phyloP scores from a whole-genome alignment of 2,888 invertebrate genomes.

The Thumatha senex region DNA sequence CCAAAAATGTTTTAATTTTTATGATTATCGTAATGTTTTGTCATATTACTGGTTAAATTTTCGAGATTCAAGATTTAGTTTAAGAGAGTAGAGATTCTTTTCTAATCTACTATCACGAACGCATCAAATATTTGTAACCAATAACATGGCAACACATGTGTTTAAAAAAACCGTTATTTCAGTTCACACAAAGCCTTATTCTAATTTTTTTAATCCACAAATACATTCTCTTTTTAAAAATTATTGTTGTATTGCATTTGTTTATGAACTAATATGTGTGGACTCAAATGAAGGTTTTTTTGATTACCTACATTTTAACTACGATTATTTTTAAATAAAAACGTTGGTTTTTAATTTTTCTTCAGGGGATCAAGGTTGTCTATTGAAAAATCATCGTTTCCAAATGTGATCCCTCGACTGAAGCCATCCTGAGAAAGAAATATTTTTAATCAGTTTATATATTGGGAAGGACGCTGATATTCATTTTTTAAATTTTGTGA shows the following conservation, averaged over 20 bases:
- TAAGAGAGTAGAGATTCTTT: constrained; percentile 35
- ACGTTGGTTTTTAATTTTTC: constrained; percentile 82
- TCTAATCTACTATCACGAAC: constrained; percentile 65
- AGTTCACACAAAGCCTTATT: constrained; percentile 61
- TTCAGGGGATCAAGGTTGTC: constrained; percentile 96
- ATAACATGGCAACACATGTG: constrained; percentile 73
- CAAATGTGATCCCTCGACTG: constrained; percentile 93
- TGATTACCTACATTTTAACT: constrained; percentile 48
- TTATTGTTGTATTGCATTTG: constrained; percentile 55
- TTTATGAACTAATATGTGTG: constrained; percentile 56
- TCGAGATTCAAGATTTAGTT: constrained; percentile 51
- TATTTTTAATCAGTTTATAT: not conserved
- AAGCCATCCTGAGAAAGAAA: constrained; percentile 90
- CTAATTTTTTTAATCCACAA: constrained; percentile 45
- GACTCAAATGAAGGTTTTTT: constrained; percentile 52
- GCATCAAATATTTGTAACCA: constrained; percentile 64
- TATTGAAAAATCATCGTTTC: constrained; percentile 96
- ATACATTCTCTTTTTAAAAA: constrained; percentile 31
- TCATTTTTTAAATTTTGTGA: no score
- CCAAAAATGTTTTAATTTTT: constrained; percentile 40
- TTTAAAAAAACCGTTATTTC: constrained; percentile 45
- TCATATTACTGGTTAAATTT: constrained; percentile 45
- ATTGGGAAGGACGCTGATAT: not conserved
- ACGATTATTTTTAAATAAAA: constrained; percentile 36
- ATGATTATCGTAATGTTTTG: constrained; percentile 32